phyloP scores from a whole-genome alignment of 2,113 vertebrate genomes.

The Salvelinus namaycush region DNA sequence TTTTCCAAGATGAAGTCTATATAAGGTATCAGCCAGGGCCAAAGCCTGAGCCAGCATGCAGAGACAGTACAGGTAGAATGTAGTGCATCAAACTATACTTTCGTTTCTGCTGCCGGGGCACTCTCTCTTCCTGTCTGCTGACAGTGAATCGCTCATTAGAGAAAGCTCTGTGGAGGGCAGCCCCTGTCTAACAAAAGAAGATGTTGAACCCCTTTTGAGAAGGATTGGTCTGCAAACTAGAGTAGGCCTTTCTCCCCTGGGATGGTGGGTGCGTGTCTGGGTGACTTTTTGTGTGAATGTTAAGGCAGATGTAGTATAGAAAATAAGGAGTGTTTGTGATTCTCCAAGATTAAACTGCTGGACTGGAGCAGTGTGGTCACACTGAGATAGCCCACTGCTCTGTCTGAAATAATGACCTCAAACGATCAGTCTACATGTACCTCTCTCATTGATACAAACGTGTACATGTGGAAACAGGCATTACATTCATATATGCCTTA shows the following conservation, averaged over 20 bases:
- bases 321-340: not conserved
- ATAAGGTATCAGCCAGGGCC: not conserved
- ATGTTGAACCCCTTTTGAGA: conserved; percentile 28
- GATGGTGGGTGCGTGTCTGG: not conserved
- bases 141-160: conserved; percentile 53
- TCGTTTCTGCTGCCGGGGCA: conserved; percentile 20
- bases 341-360: not conserved
- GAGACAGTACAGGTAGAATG: not conserved
- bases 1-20: too few relatives aligned
- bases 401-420: conserved; percentile 8
- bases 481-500: conserved; percentile 24
- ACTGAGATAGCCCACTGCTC: not conserved
- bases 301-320: not conserved
- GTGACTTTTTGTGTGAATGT: conserved; percentile 10
- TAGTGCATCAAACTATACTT: conserved; percentile 24
- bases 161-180: conserved; percentile 16
- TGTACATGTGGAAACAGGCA: not conserved
- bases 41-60: not conserved
- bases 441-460: not conserved
- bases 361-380: not conserved
- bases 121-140: conserved; percentile 30
- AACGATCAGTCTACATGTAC: not conserved
- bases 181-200: conserved; percentile 26
- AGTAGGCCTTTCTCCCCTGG: not conserved
- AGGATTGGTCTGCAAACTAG: conserved; percentile 11